Evolutionary conservation across 2,797 vertebrate species (phyloP).

Genomic region (Sebastes itinus): DNA sequence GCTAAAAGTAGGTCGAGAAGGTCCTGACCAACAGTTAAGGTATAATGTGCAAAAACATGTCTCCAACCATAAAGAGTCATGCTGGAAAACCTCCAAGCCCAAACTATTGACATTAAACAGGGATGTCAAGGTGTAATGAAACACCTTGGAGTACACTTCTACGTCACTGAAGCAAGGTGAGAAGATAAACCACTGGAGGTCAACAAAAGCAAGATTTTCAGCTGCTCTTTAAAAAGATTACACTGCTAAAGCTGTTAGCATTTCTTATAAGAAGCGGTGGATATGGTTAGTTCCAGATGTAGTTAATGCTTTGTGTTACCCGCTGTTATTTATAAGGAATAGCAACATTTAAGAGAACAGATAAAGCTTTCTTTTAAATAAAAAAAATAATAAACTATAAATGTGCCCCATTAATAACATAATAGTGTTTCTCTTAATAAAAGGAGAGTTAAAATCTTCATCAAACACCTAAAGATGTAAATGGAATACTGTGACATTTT

Average conservation of each 20-base stretch:
- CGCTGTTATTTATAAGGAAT: neutral
- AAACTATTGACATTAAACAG: neutral
- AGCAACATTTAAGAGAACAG: neutral
- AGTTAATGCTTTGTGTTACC: neutral
- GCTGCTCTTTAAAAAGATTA: neutral
- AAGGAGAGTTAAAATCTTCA: neutral
- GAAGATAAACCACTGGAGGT: neutral
- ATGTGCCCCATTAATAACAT: neutral
- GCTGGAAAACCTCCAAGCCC: neutral
- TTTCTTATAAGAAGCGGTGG: neutral
- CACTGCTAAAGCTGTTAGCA: neutral
- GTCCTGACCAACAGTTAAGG: neutral
- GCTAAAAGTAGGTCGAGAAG: neutral
- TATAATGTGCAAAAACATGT: conserved; percentile 6
- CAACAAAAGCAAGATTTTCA: neutral
- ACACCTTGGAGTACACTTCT: neutral
- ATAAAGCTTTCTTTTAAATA: neutral
- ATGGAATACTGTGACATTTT: neutral
- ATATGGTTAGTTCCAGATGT: neutral
- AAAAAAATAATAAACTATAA: neutral
- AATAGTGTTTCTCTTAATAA: neutral
- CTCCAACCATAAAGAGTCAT: neutral
- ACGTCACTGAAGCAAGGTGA: neutral
- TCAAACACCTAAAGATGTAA: neutral
- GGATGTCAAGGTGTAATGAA: neutral